Percentiles rank a stretch among this genome's conserved stretches.
Evolutionary conservation across 2,888 invertebrate genomes (phyloP).

Genomic region (Megamerina dolium): DNA sequence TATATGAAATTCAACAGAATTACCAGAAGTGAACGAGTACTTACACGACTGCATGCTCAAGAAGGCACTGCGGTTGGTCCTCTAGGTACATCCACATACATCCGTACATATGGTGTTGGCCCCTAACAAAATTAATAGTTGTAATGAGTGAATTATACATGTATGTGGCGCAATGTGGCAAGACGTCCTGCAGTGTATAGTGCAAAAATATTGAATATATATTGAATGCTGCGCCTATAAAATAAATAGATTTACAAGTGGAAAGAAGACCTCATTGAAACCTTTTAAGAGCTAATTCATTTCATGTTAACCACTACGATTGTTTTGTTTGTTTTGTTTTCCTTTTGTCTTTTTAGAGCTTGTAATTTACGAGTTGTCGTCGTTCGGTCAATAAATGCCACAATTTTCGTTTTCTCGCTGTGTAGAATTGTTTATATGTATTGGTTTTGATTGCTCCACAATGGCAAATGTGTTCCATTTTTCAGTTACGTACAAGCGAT

Average conservation of each 20-base stretch:
- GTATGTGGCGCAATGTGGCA: not conserved
- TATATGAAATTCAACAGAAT: no score
- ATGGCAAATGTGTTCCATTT: constrained; percentile 11
- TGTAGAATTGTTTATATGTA: not conserved
- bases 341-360: no score
- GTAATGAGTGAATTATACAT: constrained; percentile 34
- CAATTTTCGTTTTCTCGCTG: no score
- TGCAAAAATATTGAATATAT: constrained; percentile 1
- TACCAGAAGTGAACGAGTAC: no score
- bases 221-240: no score
- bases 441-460: constrained; percentile 12
- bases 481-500: no score
- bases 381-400: constrained; percentile 46
- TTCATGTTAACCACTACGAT: constrained; percentile 1
- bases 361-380: no score
- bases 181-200: constrained; percentile 30
- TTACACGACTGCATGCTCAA: no score
- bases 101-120: constrained; percentile 5
- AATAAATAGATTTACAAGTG: no score
- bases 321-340: constrained; percentile 11
- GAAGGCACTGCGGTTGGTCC: constrained; percentile 41
- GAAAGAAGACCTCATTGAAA: no score
- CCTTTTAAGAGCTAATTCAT: no score
- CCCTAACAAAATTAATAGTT: constrained; percentile 30
- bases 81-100: not conserved